Evolutionary conservation across 1,140 invertebrate genomes (phyloP).

Genomic region (Pogonognathellus flavescens): DNA sequence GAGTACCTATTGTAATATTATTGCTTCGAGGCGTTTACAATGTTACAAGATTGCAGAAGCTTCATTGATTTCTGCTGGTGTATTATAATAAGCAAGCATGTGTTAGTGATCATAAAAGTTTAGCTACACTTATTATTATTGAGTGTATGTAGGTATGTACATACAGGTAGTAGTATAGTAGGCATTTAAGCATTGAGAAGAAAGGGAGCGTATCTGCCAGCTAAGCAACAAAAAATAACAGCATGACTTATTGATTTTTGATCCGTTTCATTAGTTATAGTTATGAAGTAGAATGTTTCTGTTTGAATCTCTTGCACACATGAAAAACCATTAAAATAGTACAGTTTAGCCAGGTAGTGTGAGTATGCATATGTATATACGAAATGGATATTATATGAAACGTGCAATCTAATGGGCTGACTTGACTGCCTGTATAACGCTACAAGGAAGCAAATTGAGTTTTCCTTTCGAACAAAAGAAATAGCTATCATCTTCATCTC

Average conservation of each 20-base stretch:
- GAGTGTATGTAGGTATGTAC: constrained; percentile 2
- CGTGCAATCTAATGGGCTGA: constrained; percentile 34
- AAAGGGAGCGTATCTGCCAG: constrained; percentile 29
- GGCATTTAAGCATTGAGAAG: background rate
- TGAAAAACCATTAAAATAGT: background rate
- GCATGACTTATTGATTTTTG: constrained; percentile 43
- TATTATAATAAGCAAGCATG: constrained; percentile 1
- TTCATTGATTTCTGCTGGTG: constrained; percentile 18
- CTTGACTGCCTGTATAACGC: constrained; percentile 30
- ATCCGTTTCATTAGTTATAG: constrained; percentile 34
- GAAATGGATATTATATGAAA: background rate
- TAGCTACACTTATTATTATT: too few relatives aligned
- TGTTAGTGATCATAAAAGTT: too few relatives aligned
- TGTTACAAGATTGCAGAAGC: constrained; percentile 28
- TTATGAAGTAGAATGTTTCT: constrained; percentile 14
- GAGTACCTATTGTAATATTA: constrained; percentile 27
- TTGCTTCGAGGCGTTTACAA: constrained; percentile 17
- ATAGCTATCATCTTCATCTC: constrained; percentile 42
- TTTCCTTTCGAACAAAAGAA: constrained; percentile 46
- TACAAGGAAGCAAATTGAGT: constrained; percentile 37
- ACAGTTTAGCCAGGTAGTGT: background rate
- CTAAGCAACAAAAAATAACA: constrained; percentile 17
- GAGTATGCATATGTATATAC: background rate
- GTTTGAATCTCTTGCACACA: constrained; percentile 17
- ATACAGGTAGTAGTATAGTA: constrained; percentile 1